A percentile compares a stretch with the other conserved stretches of the same genome.
These are phyloP conservation scores for Steinernema hermaphroditum DNA, from an alignment of 2,888 invertebrate genomes.

Conservation along the genomic window DNA sequence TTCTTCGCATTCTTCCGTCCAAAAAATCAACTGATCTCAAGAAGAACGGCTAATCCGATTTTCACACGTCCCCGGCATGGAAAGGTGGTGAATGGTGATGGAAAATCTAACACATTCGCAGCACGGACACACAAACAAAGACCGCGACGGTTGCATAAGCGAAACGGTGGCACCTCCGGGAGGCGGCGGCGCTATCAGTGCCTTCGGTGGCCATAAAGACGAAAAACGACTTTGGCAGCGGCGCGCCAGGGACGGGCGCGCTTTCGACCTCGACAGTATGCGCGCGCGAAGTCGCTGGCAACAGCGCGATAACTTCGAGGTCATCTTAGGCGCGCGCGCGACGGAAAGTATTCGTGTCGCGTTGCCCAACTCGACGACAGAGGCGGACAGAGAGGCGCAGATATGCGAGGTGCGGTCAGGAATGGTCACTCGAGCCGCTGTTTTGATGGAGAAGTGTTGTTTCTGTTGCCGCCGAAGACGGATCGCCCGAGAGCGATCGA, in stretches of 20 bases:
- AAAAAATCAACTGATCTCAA: background rate
- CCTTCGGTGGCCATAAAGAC: background rate
- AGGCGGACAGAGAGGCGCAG: conserved; percentile 4
- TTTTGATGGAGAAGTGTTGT: conserved; percentile 14
- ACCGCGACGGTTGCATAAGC: no score
- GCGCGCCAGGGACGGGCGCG: background rate
- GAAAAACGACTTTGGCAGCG: background rate
- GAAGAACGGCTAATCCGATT: background rate
- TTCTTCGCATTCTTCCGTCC: background rate
- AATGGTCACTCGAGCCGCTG: conserved; percentile 27
- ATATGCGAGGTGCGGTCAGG: conserved; percentile 5
- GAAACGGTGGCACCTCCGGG: conserved; percentile 8
- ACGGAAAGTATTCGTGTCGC: conserved; percentile 27
- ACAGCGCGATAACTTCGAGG: conserved; percentile 24
- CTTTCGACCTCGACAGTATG: background rate
- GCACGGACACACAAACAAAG: no score
- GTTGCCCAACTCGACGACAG: conserved; percentile 18
- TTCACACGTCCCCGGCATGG: background rate
- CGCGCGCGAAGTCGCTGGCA: no score
- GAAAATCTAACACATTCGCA: no score
- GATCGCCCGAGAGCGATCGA: conserved; percentile 10
- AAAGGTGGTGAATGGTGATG: no score
- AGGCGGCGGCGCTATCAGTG: conserved; percentile 4
- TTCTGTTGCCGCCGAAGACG: background rate
- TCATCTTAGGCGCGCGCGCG: conserved; percentile 28